Evolutionary conservation across 2,113 vertebrate genomes (phyloP).

Genomic region (Ophthalmolycus amberensis): DNA sequence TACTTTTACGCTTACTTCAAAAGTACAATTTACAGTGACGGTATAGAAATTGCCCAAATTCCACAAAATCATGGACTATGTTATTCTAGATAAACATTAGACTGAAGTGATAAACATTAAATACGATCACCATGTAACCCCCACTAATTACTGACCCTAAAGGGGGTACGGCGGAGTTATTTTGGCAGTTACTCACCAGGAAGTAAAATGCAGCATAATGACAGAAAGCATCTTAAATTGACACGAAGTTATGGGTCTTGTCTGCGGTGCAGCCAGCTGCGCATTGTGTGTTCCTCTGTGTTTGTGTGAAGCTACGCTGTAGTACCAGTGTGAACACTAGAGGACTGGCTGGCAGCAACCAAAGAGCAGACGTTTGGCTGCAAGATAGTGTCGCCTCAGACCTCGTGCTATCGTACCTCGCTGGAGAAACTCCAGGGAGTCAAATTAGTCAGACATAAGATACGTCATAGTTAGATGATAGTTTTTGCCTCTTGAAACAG

Average conservation of each 20-base stretch:
- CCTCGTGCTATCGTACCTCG: conserved; percentile 3
- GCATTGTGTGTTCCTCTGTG: conserved; percentile 54
- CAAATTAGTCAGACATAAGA: rapidly evolving
- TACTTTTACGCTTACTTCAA: background rate
- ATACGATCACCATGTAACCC: background rate
- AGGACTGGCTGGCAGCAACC: conserved; percentile 55
- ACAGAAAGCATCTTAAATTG: background rate
- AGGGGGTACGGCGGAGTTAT: background rate
- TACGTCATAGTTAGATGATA: background rate
- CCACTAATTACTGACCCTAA: background rate
- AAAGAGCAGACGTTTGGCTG: background rate
- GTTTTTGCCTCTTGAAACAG: background rate
- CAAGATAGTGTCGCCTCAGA: conserved; percentile 39
- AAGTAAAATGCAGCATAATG: conserved; percentile 49
- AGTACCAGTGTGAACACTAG: conserved; percentile 65
- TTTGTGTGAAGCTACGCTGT: conserved; percentile 61
- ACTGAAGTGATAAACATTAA: background rate
- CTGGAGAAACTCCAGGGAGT: background rate
- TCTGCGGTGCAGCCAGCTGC: conserved; percentile 55
- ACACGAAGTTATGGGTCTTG: conserved; percentile 43
- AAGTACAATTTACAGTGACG: background rate
- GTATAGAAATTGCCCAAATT: rapidly evolving
- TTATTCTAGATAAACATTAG: background rate
- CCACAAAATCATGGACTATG: background rate
- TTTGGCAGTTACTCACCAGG: conserved; percentile 65